Percentiles rank a stretch among this genome's conserved stretches.
Evolutionary conservation across 1,140 invertebrate genomes (phyloP).

Genomic region (Littorina saxatilis): DNA sequence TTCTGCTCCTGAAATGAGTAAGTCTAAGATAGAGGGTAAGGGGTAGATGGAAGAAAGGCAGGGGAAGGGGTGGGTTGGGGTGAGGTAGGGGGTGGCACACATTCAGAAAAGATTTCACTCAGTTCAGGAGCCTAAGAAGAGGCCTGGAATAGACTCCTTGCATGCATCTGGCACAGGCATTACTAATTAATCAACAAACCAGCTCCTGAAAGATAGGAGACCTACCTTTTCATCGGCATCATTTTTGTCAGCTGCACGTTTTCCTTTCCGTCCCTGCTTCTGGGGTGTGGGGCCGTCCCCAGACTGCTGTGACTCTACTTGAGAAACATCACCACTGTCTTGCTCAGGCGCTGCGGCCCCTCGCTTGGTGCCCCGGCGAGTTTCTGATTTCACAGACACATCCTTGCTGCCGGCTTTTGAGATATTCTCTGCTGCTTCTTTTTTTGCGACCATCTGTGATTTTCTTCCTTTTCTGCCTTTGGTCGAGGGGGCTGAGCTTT

Average conservation of each 20-base stretch:
- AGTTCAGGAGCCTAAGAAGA: too few relatives aligned
- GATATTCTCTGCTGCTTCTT: neutral
- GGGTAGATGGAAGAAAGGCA: too few relatives aligned
- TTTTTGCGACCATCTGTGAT: neutral
- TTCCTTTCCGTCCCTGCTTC: slow-evolving; percentile 2
- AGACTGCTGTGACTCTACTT: neutral
- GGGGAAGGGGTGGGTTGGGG: too few relatives aligned
- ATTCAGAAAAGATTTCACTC: too few relatives aligned
- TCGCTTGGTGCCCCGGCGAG: neutral
- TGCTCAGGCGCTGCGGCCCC: neutral
- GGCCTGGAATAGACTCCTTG: too few relatives aligned
- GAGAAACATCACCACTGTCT: neutral
- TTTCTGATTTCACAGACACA: neutral
- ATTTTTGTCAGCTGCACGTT: neutral
- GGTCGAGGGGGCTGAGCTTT: neutral
- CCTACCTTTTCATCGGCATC: neutral
- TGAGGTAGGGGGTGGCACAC: too few relatives aligned
- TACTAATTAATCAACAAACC: too few relatives aligned
- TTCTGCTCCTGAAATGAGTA: too few relatives aligned
- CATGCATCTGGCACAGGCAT: too few relatives aligned
- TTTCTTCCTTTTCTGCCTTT: neutral
- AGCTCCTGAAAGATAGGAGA: neutral
- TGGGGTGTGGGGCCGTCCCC: neutral
- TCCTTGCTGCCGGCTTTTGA: neutral
- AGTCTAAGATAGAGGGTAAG: too few relatives aligned